Evolutionary conservation across 2,888 invertebrate genomes (phyloP), one percentile per base, ranked within the genome.

Genomic region (Drosophila phalerata): DNA sequence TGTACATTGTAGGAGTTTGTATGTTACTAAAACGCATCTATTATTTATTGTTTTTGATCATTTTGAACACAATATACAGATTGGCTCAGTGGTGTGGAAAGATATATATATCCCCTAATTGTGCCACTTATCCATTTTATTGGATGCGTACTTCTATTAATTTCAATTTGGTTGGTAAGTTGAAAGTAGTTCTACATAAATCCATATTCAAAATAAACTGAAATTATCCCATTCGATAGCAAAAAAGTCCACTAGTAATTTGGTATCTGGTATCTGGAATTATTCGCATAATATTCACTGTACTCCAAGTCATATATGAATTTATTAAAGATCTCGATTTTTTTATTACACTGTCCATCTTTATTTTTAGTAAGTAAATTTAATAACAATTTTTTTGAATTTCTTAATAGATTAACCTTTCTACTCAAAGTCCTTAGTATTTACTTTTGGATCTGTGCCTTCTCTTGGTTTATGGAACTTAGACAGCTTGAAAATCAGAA

Each of bases 151-250:
- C 15, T 47, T 17, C 30, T 47, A 5, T 11, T 47, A 10, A 15
- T 28, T 47, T 47, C 47, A 28, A n/a, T 28, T 10, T 47, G 28
- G n/a, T 15, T 15, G 15, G 47, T 47, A 28, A 47, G 47, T 47
- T 10, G 28, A 4, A 28, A 15, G 15, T 15, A n/a, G 2, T 1
- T 25, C n/a, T 5, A 9, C 8, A 28, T 28, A 25, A 10, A 9
- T 3, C 3, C 5, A 15, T 1, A 28, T 15, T 28, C 0, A 28
- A 1, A 45, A 45, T 10, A 28, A 10, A 28, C 47, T 19, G 0
- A 45, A 22, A 28, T 47, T 1, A 15, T 25, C 5, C 10, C 11
- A 10, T 15, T 28, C 5, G 15, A 10, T 28, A 47, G 47, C 10
- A 4, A 28, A 10, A 47, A 5, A 28, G 10, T 9, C 2, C 9